A percentile compares a stretch with the other conserved stretches of the same genome.
These are phyloP conservation scores for Gasterosteus aculeatus DNA, from an alignment of 2,113 vertebrate genomes.

Conservation along the genomic window DNA sequence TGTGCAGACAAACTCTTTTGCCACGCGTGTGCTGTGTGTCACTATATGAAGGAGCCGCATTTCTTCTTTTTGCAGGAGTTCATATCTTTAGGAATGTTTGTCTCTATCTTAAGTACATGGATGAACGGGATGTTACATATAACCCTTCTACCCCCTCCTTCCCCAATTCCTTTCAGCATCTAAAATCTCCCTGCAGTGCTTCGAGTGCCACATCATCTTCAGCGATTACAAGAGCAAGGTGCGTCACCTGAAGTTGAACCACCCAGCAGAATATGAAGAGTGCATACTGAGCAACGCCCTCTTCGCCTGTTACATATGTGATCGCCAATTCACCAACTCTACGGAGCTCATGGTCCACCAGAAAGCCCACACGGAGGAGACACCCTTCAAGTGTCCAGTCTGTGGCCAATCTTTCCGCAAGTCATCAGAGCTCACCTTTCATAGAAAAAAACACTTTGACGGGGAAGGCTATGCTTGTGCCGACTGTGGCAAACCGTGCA, in stretches of 20 bases:
- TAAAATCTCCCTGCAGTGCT: conserved; percentile 81
- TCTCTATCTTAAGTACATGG: background rate
- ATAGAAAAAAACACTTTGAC: conserved; percentile 86
- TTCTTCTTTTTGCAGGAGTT: background rate
- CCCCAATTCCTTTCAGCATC: conserved; percentile 68
- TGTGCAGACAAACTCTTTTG: background rate
- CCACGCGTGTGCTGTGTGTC: background rate
- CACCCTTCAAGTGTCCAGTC: conserved; percentile 85
- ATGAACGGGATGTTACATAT: background rate
- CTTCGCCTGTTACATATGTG: conserved; percentile 89
- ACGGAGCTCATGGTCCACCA: conserved; percentile 88
- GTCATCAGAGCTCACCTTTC: conserved; percentile 86
- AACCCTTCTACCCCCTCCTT: background rate
- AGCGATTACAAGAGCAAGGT: conserved; percentile 81
- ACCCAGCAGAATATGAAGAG: conserved; percentile 81
- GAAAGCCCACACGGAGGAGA: conserved; percentile 87
- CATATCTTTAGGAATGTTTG: background rate
- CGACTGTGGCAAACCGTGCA: conserved; percentile 88
- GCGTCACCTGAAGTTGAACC: conserved; percentile 81
- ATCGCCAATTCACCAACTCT: conserved; percentile 89
- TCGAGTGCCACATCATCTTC: conserved; percentile 85
- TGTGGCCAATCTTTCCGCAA: conserved; percentile 82
- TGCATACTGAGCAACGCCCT: conserved; percentile 82
- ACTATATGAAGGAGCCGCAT: background rate
- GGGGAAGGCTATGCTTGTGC: conserved; percentile 83